phyloP scores from a whole-genome alignment of 2,888 invertebrate genomes.

The Ormyrus rosae region DNA sequence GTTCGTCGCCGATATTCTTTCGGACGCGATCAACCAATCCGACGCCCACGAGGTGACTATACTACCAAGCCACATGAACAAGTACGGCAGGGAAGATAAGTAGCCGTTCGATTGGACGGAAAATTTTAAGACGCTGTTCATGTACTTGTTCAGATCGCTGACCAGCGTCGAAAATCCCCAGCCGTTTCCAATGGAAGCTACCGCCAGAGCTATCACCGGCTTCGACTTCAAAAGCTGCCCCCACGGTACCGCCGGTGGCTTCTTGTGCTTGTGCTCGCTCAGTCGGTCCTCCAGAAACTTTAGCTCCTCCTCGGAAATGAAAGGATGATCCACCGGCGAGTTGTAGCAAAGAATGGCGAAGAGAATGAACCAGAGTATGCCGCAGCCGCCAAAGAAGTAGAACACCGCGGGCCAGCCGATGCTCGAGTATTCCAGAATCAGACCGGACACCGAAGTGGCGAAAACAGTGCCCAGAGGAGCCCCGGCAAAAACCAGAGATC shows the following conservation, averaged over 20 bases:
- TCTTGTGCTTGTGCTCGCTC: constrained; percentile 64
- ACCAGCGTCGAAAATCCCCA: constrained; percentile 73
- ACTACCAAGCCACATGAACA: constrained; percentile 75
- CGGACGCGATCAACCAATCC: constrained; percentile 72
- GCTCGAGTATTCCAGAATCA: constrained; percentile 80
- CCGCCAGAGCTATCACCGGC: constrained; percentile 85
- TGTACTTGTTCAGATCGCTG: constrained; percentile 74
- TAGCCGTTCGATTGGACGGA: constrained; percentile 74
- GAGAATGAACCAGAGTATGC: constrained; percentile 84
- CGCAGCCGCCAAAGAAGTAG: constrained; percentile 86
- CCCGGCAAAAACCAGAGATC: constrained; percentile 88
- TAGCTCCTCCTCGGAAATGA: constrained; percentile 70
- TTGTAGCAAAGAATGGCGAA: constrained; percentile 77
- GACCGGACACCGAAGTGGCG: constrained; percentile 82
- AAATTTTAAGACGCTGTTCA: constrained; percentile 74
- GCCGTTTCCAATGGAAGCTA: constrained; percentile 77
- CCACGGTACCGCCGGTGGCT: constrained; percentile 70
- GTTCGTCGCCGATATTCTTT: constrained; percentile 71
- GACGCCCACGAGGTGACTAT: constrained; percentile 72
- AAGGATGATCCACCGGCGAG: constrained; percentile 72
- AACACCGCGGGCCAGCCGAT: constrained; percentile 86
- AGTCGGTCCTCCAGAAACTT: constrained; percentile 68
- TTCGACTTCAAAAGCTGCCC: constrained; percentile 76
- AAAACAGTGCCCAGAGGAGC: constrained; percentile 84
- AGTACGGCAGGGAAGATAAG: constrained; percentile 75